These are phyloP conservation scores for Drosophila rufa DNA, from an alignment of 1,140 invertebrate species.

Conservation along the genomic window DNA sequence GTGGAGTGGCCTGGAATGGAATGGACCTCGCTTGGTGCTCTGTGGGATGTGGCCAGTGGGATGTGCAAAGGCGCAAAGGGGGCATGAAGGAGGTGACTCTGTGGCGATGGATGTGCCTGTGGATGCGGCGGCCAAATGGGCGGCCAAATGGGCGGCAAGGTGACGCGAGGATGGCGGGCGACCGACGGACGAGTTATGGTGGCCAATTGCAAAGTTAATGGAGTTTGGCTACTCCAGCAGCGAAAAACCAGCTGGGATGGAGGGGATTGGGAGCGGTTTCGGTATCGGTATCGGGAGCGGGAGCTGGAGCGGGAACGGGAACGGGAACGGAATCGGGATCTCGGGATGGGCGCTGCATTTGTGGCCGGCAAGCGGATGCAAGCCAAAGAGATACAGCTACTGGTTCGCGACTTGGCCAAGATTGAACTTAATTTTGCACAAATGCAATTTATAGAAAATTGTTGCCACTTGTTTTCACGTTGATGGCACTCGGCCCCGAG, in stretches of 20 bases:
- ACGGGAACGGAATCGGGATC: neutral
- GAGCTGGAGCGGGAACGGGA: neutral
- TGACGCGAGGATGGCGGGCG: conserved; percentile 42
- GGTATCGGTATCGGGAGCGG: neutral
- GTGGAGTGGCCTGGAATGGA: conserved; percentile 43
- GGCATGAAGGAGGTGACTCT: neutral
- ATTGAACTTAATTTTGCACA: conserved; percentile 83
- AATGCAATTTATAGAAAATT: conserved; percentile 84
- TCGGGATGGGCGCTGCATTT: conserved; percentile 9
- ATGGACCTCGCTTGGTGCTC: conserved; percentile 18
- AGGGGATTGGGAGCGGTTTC: neutral
- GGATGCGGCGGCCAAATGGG: conserved; percentile 45
- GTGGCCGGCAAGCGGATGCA: conserved; percentile 49
- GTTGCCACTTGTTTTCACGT: conserved; percentile 83
- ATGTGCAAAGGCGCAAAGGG: conserved; percentile 5
- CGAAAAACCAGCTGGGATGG: conserved; percentile 31
- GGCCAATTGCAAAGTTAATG: conserved; percentile 84
- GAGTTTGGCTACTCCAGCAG: conserved; percentile 83
- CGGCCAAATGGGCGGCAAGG: conserved; percentile 53
- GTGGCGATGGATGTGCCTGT: conserved; percentile 27
- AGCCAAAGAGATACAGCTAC: conserved; percentile 54
- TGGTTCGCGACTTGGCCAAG: conserved; percentile 67
- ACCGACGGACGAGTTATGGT: conserved; percentile 75
- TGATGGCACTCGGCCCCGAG: conserved; percentile 64
- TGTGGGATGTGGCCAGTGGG: conserved; percentile 35